Evolutionary conservation across 2,113 vertebrate species (phyloP).

Genomic region (Paedocypris sp.): DNA sequence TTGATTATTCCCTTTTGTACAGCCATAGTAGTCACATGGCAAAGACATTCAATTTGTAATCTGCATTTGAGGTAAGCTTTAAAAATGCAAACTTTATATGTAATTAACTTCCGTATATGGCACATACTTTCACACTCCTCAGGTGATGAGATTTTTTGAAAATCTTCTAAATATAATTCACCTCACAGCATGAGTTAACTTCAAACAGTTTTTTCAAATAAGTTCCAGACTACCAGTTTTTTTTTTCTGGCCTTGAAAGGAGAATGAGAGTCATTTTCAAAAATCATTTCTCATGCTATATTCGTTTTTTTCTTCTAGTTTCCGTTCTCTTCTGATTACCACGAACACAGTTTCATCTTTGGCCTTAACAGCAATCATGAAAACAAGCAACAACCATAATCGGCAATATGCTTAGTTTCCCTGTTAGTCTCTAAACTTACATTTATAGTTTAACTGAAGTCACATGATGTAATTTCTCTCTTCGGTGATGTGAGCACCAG

Average conservation of each 20-base stretch:
- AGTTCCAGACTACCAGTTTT: neutral
- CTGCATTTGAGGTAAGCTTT: too few relatives aligned
- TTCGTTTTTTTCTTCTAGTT: neutral
- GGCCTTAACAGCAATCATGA: neutral
- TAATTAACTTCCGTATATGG: neutral
- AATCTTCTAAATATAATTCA: neutral
- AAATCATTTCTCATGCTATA: neutral
- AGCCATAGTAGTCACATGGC: too few relatives aligned
- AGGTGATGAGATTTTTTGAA: constrained; percentile 6
- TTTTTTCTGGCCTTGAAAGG: neutral
- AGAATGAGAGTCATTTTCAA: neutral
- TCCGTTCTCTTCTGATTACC: neutral
- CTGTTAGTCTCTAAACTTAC: neutral
- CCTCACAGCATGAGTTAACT: neutral
- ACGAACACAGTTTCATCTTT: too few relatives aligned
- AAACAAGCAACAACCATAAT: neutral
- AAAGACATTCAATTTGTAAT: too few relatives aligned
- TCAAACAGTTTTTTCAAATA: constrained; percentile 17
- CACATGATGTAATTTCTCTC: neutral
- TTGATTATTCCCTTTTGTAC: too few relatives aligned
- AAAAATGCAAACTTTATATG: neutral
- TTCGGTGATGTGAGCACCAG: constrained; percentile 6
- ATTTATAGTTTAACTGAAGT: neutral
- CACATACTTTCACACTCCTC: neutral
- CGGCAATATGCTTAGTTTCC: too few relatives aligned